Conservation (phyloP, 1,140 invertebrate genomes). For the Globodera rostochiensis region DNA sequence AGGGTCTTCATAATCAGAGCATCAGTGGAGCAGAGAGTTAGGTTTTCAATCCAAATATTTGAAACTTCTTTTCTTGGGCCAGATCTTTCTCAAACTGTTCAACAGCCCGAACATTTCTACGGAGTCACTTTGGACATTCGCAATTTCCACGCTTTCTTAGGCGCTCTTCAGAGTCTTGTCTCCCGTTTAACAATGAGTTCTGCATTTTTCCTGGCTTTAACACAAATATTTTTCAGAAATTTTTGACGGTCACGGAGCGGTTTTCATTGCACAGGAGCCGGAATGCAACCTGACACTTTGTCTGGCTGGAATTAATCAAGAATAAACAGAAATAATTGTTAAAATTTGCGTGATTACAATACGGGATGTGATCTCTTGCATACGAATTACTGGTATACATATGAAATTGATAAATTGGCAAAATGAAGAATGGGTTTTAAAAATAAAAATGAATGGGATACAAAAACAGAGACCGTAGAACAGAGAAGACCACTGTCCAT, state of each 20-base stretch:
- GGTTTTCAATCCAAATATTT: not conserved
- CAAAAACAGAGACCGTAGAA: too few species aligned
- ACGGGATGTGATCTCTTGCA: too few species aligned
- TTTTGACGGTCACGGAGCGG: conserved; percentile 15
- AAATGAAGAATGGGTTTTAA: too few species aligned
- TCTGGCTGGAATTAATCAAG: conserved; percentile 13
- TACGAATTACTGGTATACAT: too few species aligned
- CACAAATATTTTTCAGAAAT: conserved; percentile 8
- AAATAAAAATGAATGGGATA: too few species aligned
- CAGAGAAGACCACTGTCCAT: too few species aligned
- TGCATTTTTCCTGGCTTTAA: conserved; percentile 1
- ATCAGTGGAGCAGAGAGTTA: conserved; percentile 3
- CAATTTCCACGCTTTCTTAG: conserved; percentile 18
- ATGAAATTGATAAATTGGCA: too few species aligned
- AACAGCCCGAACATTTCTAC: conserved; percentile 10
- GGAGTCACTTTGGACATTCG: conserved; percentile 14
- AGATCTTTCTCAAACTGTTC: not conserved
- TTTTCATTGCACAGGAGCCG: conserved; percentile 21
- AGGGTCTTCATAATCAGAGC: conserved; percentile 18
- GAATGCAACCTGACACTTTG: conserved; percentile 27
- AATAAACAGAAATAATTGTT: not conserved
- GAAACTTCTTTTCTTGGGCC: not conserved
- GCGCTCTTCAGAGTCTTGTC: not conserved
- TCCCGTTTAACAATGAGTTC: conserved; percentile 25
- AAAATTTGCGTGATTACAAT: too few species aligned